Base-by-base conservation (phyloP, 2,797 vertebrate species). In the Myoxocephalus aenaeus region DNA sequence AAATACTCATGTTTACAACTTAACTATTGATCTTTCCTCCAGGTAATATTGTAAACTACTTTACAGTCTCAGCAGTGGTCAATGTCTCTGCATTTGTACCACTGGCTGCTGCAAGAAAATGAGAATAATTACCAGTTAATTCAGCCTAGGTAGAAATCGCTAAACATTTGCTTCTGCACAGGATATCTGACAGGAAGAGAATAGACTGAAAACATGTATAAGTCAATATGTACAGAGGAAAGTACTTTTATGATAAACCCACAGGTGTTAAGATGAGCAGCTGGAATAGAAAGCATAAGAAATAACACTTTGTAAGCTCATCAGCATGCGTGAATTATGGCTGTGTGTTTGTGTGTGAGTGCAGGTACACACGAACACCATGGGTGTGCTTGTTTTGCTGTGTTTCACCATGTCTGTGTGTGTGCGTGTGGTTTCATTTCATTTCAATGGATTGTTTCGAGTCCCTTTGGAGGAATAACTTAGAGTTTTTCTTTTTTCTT, bases 61-160 rank as follows among this genome's bases (percentile, higher is more conserved):
- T 27, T 32, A 36, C 4, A 51, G 57, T 38, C 14, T 38, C 14
- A 69, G 38, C 50, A 3, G 4, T 3, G 22, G 17, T 36, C 11
- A 12, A 32, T 36, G 66, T 48, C 9, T 14, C 7, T 36, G 46
- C 50, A 48, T 73, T 54, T 58, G 22, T 27, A 67, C 20, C 8
- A 13, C n/a, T 27, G 20, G 46, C 56, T 73, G 36, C 59, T 61
- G 20, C 50, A 18, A n/a, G 25, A 78, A 72, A 69, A 71, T 53
- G 11, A 57, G 25, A 77, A 70, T 42, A 70, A 87, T 77, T 70
- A 51, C 32, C 34, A 42, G 53, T 51, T 81, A 36, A 80, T 77
- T 53, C 58, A 80, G 22, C 36, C 75, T 69, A 44, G 5, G 42
- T 7, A 61, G 36, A 70, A 80, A 70, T 1, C 32, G 9, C 34